Conservation (phyloP, 2,888 invertebrate genomes). For the Halictus ligatus region DNA sequence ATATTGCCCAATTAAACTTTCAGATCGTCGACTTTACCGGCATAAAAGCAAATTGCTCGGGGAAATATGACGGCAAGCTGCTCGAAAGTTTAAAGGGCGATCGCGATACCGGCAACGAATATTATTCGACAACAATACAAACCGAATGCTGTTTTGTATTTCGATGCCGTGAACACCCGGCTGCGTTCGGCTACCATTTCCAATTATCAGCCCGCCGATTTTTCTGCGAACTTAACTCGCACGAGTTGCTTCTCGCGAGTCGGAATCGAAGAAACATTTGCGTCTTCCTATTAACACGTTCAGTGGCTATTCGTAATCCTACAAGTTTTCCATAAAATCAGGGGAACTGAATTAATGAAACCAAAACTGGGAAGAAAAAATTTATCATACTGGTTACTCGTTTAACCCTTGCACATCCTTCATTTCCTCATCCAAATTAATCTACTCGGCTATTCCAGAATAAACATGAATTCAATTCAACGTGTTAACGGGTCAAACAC, state of each 20-base stretch:
- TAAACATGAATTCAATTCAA: too few species aligned
- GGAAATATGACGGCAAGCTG: background rate
- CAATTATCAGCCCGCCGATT: background rate
- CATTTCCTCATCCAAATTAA: too few species aligned
- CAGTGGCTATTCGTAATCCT: too few species aligned
- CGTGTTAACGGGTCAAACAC: too few species aligned
- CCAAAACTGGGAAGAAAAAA: too few species aligned
- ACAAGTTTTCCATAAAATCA: background rate
- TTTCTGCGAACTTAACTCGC: background rate
- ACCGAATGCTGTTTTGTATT: background rate
- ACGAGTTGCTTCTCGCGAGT: background rate
- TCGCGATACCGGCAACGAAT: constrained; percentile 1
- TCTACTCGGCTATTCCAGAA: too few species aligned
- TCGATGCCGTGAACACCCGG: background rate
- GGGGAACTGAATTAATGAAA: background rate
- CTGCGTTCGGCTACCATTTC: background rate
- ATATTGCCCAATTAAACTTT: constrained; percentile 43
- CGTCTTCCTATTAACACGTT: too few species aligned
- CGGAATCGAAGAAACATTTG: background rate
- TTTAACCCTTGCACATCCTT: too few species aligned
- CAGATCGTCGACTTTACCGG: constrained; percentile 1
- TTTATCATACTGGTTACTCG: too few species aligned
- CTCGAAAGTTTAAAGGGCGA: constrained; percentile 40
- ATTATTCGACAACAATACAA: constrained; percentile 5
- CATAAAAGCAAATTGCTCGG: constrained; percentile 15